Evolutionary conservation across 2,888 invertebrate species (phyloP), one percentile per base, ranked within the genome.

Genomic region (Dicyrtomina minuta): DNA sequence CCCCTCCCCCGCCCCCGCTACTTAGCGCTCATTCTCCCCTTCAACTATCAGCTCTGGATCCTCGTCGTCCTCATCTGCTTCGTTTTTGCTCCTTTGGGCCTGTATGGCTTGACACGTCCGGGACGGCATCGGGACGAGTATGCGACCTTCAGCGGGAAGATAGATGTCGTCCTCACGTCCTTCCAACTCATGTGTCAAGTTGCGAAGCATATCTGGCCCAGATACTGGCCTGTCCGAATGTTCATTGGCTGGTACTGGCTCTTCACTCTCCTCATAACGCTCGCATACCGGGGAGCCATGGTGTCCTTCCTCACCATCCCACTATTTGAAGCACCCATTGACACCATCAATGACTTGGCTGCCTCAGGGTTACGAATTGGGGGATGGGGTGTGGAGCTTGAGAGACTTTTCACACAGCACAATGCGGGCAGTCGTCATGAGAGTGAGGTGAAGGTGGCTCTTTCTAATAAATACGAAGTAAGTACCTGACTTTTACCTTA

Each of bases 171-270:
- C 8, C 69, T 78, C 59, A 77, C 78, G 2, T 74, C 76, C 17
- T 71, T 77, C 61, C 68, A 74, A 26, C 71, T 78, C 24, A 77
- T 77, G 76, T 70, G 70, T 39, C 78, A 78, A 72, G 78, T 78
- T 26, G 74, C 77, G 1, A 60, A 77, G 8, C 70, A 74, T 66
- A 46, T 76, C 6, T 78, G 78, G 78, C 78, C 78, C 13, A 76
- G 71, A 53, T 75, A 69, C 62, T 92, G 92, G 92, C 89, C 92
- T 0, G 83, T 93, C 51, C 84, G 92, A 43, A 83, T 92, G 33
- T 83, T 93, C 15, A 91, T 92, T 1, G 92, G 93, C 0, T 92
- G 91, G 89, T 93, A 92, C 82, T 93, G 92, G 92, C 81, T 92
- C 1, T 93, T 92, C 80, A 90, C 90, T 79, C 87, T 92, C 72